Evolutionary conservation across 2,113 vertebrate genomes (phyloP).

Genomic region (Nesoenas mayeri): DNA sequence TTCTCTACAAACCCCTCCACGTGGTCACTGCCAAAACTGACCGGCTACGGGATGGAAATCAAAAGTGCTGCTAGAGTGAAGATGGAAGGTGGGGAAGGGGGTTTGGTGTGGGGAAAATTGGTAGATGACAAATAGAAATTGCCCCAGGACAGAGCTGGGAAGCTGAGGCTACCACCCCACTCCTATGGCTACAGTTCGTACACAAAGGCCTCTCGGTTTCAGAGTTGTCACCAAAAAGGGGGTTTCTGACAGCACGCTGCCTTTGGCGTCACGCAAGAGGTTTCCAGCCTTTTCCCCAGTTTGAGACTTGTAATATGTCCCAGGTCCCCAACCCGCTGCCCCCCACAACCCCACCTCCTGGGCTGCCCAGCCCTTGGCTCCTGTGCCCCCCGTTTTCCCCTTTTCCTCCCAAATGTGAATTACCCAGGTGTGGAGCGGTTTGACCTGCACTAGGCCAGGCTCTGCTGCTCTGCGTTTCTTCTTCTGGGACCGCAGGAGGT

Average conservation of each 20-base stretch:
- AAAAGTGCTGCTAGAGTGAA: not conserved
- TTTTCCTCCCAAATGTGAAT: not conserved
- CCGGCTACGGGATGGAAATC: rapidly evolving
- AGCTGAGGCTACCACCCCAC: too few relatives aligned
- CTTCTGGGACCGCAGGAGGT: not conserved
- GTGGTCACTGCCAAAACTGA: rapidly evolving
- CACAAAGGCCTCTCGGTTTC: not conserved
- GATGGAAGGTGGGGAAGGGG: not conserved
- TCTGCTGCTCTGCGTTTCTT: not conserved
- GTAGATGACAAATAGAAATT: not conserved
- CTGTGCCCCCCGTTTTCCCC: not conserved
- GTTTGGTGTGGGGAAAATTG: not conserved
- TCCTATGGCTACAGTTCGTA: rapidly evolving
- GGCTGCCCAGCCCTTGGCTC: not conserved
- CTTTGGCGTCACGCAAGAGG: rapidly evolving
- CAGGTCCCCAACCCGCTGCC: not conserved
- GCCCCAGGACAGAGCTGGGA: not conserved
- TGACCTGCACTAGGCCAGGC: not conserved
- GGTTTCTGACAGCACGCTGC: rapidly evolving
- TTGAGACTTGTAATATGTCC: not conserved
- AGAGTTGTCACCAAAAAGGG: rapidly evolving
- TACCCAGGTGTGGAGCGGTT: not conserved
- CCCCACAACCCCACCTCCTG: not conserved
- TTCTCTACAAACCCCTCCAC: not conserved
- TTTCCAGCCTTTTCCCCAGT: not conserved